phyloP scores from a whole-genome alignment of 2,797 vertebrate genomes.

The Gadopsis bispinosus region DNA sequence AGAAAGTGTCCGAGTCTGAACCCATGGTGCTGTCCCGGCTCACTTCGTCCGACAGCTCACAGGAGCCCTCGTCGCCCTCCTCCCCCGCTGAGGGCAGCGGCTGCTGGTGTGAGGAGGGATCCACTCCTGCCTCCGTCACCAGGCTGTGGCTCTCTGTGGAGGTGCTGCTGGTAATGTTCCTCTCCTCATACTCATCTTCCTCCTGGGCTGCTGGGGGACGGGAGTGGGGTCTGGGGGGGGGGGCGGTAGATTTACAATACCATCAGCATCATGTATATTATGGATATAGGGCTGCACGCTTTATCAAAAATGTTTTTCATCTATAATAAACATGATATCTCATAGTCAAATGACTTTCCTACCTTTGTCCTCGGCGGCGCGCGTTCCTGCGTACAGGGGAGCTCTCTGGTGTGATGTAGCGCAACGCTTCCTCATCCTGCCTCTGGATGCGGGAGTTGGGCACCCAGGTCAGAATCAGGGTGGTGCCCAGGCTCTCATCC shows the following conservation, averaged over 20 bases:
- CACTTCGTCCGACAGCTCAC: slow-evolving; percentile 93
- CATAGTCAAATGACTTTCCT: background rate
- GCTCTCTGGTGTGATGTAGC: slow-evolving; percentile 95
- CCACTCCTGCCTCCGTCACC: slow-evolving; percentile 57
- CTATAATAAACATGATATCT: background rate
- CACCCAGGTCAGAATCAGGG: slow-evolving; percentile 97
- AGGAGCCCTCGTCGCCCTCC: slow-evolving; percentile 91
- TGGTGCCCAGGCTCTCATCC: slow-evolving; percentile 93
- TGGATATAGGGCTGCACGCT: background rate
- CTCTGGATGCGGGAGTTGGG: slow-evolving; percentile 96
- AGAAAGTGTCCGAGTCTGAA: slow-evolving; percentile 96
- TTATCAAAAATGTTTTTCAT: background rate
- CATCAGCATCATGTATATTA: background rate
- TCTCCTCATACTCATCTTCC: slow-evolving; percentile 84
- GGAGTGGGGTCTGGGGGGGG: slow-evolving; percentile 71
- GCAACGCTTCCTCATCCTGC: slow-evolving; percentile 96
- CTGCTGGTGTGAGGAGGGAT: slow-evolving; percentile 67
- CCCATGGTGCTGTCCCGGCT: slow-evolving; percentile 97
- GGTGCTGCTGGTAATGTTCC: slow-evolving; percentile 72
- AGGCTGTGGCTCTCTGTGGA: slow-evolving; percentile 69
- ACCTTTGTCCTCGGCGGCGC: slow-evolving; percentile 83
- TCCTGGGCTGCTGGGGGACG: slow-evolving; percentile 80
- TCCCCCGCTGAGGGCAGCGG: slow-evolving; percentile 70
- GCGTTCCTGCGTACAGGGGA: slow-evolving; percentile 92
- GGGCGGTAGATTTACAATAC: background rate